These are phyloP conservation scores for Entomobrya proxima DNA, from an alignment of 2,888 invertebrate species.

Conservation along the genomic window DNA sequence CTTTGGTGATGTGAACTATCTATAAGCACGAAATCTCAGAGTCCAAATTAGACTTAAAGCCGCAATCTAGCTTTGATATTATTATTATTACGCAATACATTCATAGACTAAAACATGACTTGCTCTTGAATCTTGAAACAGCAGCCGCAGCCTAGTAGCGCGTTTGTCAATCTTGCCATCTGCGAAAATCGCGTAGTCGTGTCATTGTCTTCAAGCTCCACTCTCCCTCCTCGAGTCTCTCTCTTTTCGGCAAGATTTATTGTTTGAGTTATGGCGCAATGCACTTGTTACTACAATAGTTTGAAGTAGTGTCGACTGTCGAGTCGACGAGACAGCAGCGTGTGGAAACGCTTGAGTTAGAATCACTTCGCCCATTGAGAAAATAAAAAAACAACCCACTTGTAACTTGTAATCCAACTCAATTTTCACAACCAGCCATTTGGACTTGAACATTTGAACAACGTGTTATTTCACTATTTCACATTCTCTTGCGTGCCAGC, in stretches of 20 bases:
- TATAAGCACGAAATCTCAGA: slow-evolving; percentile 49
- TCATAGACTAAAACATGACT: too few species aligned
- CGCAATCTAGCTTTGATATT: neutral
- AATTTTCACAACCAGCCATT: neutral
- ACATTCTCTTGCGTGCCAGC: neutral
- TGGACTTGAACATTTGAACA: slow-evolving; percentile 34
- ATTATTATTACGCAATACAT: too few species aligned
- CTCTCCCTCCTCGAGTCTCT: too few species aligned
- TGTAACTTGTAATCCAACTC: neutral
- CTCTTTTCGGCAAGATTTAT: slow-evolving; percentile 8
- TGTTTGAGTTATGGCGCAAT: slow-evolving; percentile 24
- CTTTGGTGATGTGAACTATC: slow-evolving; percentile 56
- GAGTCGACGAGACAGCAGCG: neutral
- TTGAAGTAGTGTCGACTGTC: neutral
- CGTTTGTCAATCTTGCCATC: slow-evolving; percentile 25
- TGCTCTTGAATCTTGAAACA: neutral
- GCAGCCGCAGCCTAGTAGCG: neutral
- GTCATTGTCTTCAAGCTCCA: slow-evolving; percentile 32
- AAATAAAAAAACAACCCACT: too few species aligned
- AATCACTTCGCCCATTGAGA: neutral
- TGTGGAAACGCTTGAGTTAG: neutral
- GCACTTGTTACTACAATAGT: neutral
- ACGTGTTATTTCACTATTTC: slow-evolving; percentile 31
- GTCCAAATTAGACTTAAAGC: neutral
- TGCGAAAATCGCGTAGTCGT: slow-evolving; percentile 25